Evolutionary conservation across 2,888 invertebrate genomes (phyloP), one percentile per base, ranked within the genome.

Genomic region (Plemyria rubiginata): DNA sequence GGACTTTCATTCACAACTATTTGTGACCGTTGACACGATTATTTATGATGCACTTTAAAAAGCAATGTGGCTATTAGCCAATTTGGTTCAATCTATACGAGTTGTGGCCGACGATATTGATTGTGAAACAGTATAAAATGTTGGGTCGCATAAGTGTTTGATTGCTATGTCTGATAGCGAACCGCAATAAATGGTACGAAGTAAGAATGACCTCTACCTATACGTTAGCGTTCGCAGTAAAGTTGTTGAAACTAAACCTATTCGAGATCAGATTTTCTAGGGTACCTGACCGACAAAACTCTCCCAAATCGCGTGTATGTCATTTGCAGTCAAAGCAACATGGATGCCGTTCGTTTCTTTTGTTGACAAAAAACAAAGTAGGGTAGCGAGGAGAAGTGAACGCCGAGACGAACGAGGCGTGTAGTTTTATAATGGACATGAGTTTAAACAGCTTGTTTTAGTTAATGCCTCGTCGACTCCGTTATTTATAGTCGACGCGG

Each of bases 401-500:
- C 60, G 62, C 60, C 63, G 73, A n/a, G n/a, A 70, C 73, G 77
- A 82, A 79, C 79, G 77, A 80, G 71, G 73, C 80, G 77, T 79
- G 79, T 76, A 74, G 70, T 75, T 76, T 57, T 73, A 74, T 77
- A 74, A 77, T 72, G 74, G 72, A 74, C 71, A 74, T 69, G 69
- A 72, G 76, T 74, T 71, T 70, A 70, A 73, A 77, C 75, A 72
- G 78, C 79, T 80, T 81, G 81, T 84, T 86, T 80, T 77, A 74
- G 79, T 80, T 76, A 76, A 82, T 80, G 84, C 78, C 76, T 76
- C 76, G 81, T 79, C 81, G 79, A 79, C 79, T 79, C 74, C 69
- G 76, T 79, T 87, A 87, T 87, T 86, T 85, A 84, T 84, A 84
- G 76, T 72, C 62, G 66, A 67, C 71, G 67, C 71, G 70, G 72